phyloP scores from a whole-genome alignment of 2,888 invertebrate species.

The Enchytraeus crypticus region DNA sequence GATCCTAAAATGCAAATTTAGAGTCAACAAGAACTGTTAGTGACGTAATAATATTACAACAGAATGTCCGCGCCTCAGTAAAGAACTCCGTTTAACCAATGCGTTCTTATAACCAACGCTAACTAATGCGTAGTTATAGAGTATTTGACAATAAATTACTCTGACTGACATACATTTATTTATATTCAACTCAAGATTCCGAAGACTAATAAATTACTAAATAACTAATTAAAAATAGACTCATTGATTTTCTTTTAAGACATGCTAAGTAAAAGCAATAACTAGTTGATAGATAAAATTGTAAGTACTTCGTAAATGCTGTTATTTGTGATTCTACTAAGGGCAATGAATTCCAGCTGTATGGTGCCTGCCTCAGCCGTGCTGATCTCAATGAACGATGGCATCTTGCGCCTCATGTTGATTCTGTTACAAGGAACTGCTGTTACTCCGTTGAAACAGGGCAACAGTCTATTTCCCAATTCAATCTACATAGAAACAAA shows the following conservation, averaged over 20 bases:
- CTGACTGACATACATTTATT: neutral
- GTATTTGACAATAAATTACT: neutral
- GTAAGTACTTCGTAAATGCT: slow-evolving; percentile 70
- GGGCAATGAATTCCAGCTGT: slow-evolving; percentile 88
- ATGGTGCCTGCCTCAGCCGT: slow-evolving; percentile 93
- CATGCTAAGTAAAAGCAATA: neutral
- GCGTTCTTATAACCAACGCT: too few relatives aligned
- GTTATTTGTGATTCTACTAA: slow-evolving; percentile 71
- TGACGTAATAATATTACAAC: too few relatives aligned
- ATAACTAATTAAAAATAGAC: neutral
- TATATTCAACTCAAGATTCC: neutral
- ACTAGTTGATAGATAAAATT: neutral
- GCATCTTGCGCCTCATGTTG: slow-evolving; percentile 82
- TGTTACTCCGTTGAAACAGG: slow-evolving; percentile 64
- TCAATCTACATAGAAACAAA: slow-evolving; percentile 50
- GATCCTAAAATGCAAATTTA: too few relatives aligned
- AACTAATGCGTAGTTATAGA: too few relatives aligned
- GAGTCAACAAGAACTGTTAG: too few relatives aligned
- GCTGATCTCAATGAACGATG: slow-evolving; percentile 59
- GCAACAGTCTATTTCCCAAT: slow-evolving; percentile 74
- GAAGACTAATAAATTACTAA: neutral
- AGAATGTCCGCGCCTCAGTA: too few relatives aligned
- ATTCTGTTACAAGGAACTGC: slow-evolving; percentile 85
- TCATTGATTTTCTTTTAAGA: neutral
- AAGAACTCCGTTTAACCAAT: too few relatives aligned